Percentiles rank a stretch among this genome's conserved stretches.
Conservation (phyloP, 2,888 invertebrate genomes). For the Rapana venosa region DNA sequence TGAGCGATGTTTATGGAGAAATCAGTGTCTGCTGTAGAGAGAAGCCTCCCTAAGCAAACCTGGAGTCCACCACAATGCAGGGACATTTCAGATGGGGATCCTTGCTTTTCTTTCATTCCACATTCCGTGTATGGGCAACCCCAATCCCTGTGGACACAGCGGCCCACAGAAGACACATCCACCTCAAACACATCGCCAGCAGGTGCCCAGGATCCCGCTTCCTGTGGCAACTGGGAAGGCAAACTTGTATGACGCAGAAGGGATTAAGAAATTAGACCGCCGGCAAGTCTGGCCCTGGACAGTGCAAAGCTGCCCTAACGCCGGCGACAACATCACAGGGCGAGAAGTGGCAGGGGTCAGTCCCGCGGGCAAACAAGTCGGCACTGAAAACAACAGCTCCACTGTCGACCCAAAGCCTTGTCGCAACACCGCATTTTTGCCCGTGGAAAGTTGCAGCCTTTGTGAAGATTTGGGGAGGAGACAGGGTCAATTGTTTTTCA, state of each 20-base stretch:
- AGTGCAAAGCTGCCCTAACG: background rate
- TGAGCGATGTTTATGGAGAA: no score
- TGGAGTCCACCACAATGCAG: no score
- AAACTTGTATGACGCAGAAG: background rate
- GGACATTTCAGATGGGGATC: no score
- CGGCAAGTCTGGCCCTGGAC: background rate
- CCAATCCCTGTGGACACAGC: background rate
- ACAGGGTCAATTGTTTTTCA: background rate
- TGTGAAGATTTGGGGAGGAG: background rate
- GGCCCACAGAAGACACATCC: background rate
- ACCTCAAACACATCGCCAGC: background rate
- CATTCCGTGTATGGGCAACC: background rate
- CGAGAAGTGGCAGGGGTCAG: background rate
- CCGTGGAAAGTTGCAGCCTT: background rate
- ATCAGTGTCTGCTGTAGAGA: no score
- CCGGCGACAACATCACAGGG: background rate
- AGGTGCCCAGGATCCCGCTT: background rate
- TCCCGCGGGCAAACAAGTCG: background rate
- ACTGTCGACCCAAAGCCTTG: background rate
- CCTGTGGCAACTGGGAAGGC: background rate
- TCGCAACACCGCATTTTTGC: no score
- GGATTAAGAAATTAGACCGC: background rate
- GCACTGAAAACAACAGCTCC: background rate
- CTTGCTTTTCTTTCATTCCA: no score
- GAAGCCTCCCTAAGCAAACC: no score